Evolutionary conservation across 2,888 invertebrate genomes (phyloP), one percentile per base, ranked within the genome.

Genomic region (Muschampia plurimacula): DNA sequence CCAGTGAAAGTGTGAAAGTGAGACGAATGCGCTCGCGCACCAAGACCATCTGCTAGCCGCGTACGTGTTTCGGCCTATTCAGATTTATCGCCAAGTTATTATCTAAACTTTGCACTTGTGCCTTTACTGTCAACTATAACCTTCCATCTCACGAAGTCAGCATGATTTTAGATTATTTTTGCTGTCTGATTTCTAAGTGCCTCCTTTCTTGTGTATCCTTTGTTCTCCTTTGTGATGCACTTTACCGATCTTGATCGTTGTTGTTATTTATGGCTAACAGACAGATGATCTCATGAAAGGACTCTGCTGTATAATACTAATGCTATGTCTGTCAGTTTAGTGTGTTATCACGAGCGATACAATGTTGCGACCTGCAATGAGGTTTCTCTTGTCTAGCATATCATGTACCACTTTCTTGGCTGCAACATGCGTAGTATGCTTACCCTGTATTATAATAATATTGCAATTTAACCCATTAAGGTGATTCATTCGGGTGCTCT

Each of bases 1-100:
- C 91, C 84, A 93, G 94, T 92, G 93, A 94, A 94, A 93, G 93
- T 93, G 93, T 91, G 93, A 94, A 94, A 94, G 93, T 93, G 93
- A 93, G 87, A 88, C 91, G 89, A 92, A 91, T 89, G 91, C 88
- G 87, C 90, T 82, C 77, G 82, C 81, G 80, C 81, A 80, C 81
- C 78, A 77, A 77, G 69, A 62, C 75, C 66, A 59, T 68, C 75
- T 72, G 73, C 74, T 65, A 60, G 67, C 52, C 60, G 55, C 66
- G 68, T 67, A 67, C 60, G 68, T 68, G 41, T 60, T 28, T 39
- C 44, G 68, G 60, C 28, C 67, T 62, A 67, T 72, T 67, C 67
- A 52, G 67, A 67, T 67, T 60, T 55, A 62, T 67, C 67, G 32
- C 41, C 52, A 59, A 10, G 1, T 49, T 52, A 55, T 67, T 67